Base-by-base conservation (phyloP, 1,140 invertebrate species). In the Uloborus diversus region DNA sequence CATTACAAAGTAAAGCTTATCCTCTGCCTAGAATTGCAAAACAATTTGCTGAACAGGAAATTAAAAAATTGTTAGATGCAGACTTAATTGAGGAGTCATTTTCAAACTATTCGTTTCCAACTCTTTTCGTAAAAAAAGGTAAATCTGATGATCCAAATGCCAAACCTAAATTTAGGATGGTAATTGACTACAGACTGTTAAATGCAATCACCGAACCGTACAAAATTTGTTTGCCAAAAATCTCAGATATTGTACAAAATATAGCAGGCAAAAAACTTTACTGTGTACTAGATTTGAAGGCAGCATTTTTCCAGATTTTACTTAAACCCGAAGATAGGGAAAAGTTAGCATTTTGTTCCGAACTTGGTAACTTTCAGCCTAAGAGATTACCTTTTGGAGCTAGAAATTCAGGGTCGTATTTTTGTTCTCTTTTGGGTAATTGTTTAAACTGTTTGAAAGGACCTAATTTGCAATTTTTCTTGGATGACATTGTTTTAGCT, bases 241-340 rank as follows among this genome's bases (percentile, higher is more conserved):
- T 51, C 20, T 51, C 49, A 51, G 49, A 51, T 51, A 51, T 51
- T 51, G 4, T 51, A 4, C 49, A 51, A 5, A 51, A 20, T 51
- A 51, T 51, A 7, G 7, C 49, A 20, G 49, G 49, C 20, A 51
- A 51, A 51, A 7, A n/a, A 11, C n/a, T n/a, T 20, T 51, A 51
- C 20, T 51, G 49, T 51, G 49, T 51, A n/a, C 49, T 51, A 13
- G 49, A 51, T 51, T 20, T 51, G 4, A 51, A 51, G n/a, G 4
- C n/a, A 20, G 49, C 49, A 51, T 51, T 51, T 51, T 51, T 51
- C 20, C 49, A 51, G n/a, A 51, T 51, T n/a, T n/a, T n/a, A 51
- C 20, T 51, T n/a, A 20, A 51, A n/a, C 49, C 13, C 4, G 20
- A 20, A 51, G 49, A 51, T 51, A 51, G 20, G n/a, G 49, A 51